Conservation (phyloP, 2,797 vertebrate genomes). For the Corythornis leucogaster region DNA sequence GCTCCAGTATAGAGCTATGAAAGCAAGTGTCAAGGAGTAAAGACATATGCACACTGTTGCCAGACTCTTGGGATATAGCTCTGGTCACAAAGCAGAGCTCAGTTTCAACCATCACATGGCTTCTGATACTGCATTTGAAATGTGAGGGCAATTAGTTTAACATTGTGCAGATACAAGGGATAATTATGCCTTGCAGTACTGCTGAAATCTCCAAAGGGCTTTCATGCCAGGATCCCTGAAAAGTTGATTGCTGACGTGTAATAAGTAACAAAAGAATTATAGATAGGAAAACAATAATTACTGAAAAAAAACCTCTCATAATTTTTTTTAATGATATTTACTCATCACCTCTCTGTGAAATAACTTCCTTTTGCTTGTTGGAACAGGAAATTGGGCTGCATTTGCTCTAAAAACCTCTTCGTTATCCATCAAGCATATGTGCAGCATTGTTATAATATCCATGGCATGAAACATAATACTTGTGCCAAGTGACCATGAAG, state of each 20-base stretch:
- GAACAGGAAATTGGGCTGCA: neutral
- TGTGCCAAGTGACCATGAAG: constrained; percentile 35
- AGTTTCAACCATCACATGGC: constrained; percentile 19
- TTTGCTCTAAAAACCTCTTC: constrained; percentile 3
- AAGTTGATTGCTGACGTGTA: constrained; percentile 41
- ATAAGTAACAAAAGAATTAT: constrained; percentile 24
- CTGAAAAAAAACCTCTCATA: neutral
- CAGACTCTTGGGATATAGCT: neutral
- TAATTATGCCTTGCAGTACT: constrained; percentile 56
- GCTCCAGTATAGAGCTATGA: neutral
- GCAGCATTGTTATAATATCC: neutral
- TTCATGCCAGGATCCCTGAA: constrained; percentile 28
- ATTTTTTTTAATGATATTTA: constrained; percentile 39
- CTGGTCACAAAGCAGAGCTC: constrained; percentile 29
- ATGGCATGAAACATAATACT: neutral
- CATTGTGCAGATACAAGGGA: constrained; percentile 51
- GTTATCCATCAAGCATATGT: neutral
- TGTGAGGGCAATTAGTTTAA: constrained; percentile 63
- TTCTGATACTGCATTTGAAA: constrained; percentile 38
- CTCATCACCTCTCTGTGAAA: constrained; percentile 31
- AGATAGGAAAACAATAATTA: constrained; percentile 35
- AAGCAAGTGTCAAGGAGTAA: neutral
- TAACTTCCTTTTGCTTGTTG: neutral
- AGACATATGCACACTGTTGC: neutral
- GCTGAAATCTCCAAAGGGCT: constrained; percentile 31